Percentiles rank a stretch among this genome's conserved stretches.
Evolutionary conservation across 2,113 vertebrate genomes (phyloP).

Genomic region (Eretmochelys imbricata): DNA sequence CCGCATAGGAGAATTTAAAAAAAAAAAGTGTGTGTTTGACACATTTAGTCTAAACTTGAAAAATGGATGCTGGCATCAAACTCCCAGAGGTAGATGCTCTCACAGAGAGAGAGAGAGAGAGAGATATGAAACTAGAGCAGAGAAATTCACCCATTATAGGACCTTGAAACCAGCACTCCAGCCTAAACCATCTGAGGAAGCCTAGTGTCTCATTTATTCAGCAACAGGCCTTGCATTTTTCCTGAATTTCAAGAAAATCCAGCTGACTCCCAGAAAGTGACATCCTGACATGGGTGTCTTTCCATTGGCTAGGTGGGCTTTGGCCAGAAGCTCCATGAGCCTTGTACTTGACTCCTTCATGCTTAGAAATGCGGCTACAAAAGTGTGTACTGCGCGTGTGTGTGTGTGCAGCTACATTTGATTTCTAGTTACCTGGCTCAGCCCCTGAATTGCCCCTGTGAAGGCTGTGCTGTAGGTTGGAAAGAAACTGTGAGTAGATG

Average conservation of each 20-base stretch:
- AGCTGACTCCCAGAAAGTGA: not conserved
- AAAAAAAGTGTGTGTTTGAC: accelerated
- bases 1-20: not conserved
- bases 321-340: not conserved
- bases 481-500: not conserved
- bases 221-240: not conserved
- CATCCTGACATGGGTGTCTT: not conserved
- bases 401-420: not conserved
- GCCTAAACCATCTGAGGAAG: not conserved
- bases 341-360: not conserved
- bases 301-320: not conserved
- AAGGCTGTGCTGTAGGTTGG: not conserved
- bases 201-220: not conserved
- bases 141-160: not conserved
- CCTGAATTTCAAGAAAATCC: not conserved
- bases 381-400: not conserved
- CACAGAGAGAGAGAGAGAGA: not conserved
- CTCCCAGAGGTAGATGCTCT: not conserved
- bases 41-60: not conserved
- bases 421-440: not conserved
- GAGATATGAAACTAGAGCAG: not conserved
- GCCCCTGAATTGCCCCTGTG: accelerated
- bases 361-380: not conserved
- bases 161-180: accelerated
- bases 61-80: not conserved